Conservation (phyloP, 2,797 vertebrate genomes). For the Fringilla coelebs region DNA sequence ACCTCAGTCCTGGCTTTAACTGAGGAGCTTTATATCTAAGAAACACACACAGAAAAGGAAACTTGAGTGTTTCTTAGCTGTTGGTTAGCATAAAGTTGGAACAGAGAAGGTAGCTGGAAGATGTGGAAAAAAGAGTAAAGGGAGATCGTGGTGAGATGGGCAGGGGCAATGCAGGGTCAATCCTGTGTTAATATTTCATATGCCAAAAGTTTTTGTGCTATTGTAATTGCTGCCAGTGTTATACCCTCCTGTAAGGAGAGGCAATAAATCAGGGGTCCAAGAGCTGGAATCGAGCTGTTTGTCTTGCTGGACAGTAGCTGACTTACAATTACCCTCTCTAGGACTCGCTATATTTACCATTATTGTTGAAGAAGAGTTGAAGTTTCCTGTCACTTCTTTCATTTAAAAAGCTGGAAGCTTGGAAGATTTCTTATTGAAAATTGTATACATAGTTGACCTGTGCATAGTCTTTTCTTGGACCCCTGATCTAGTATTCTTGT, state of each 20-base stretch:
- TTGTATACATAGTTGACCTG: slow-evolving; percentile 64
- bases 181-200: slow-evolving; percentile 81
- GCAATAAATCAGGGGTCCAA: slow-evolving; percentile 65
- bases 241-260: slow-evolving; percentile 71
- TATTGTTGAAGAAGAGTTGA: slow-evolving; percentile 63
- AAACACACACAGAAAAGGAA: slow-evolving; percentile 33
- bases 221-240: slow-evolving; percentile 80
- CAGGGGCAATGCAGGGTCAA: slow-evolving; percentile 76
- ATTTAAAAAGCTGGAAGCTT: slow-evolving; percentile 66
- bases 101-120: slow-evolving; percentile 53
- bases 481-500: slow-evolving; percentile 77
- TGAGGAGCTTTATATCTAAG: slow-evolving; percentile 78
- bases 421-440: slow-evolving; percentile 69
- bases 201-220: slow-evolving; percentile 82
- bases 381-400: slow-evolving; percentile 57
- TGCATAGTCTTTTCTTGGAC: slow-evolving; percentile 73
- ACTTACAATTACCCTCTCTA: slow-evolving; percentile 59
- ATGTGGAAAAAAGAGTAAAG: slow-evolving; percentile 17
- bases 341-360: slow-evolving; percentile 55
- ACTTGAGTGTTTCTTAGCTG: slow-evolving; percentile 70
- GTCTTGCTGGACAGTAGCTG: slow-evolving; percentile 57
- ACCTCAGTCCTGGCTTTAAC: slow-evolving; percentile 86
- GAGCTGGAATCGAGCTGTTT: slow-evolving; percentile 56
- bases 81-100: slow-evolving; percentile 57
- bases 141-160: slow-evolving; percentile 18